A percentile compares a stretch with the other conserved stretches of the same genome.
Evolutionary conservation across 2,797 vertebrate genomes (phyloP).

Genomic region (Sorex maritimensis): DNA sequence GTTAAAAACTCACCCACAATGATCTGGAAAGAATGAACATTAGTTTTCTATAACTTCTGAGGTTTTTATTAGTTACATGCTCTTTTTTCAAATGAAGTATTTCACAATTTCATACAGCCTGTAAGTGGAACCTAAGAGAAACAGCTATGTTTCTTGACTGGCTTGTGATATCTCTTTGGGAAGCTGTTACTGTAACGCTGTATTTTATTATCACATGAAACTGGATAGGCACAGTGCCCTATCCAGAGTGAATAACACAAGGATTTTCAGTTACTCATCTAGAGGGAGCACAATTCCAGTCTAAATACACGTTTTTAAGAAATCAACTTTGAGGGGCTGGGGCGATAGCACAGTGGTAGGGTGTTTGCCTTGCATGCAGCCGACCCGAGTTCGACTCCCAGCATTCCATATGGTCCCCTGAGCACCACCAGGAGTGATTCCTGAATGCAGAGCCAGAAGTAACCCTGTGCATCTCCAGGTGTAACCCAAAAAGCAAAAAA

Average conservation of each 20-base stretch:
- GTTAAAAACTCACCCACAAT: constrained; percentile 14
- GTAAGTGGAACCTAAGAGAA: constrained; percentile 27
- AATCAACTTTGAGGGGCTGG: constrained; percentile 14
- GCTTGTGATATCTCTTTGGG: constrained; percentile 19
- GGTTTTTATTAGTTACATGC: constrained; percentile 21
- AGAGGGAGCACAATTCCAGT: constrained; percentile 15
- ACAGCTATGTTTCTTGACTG: not conserved
- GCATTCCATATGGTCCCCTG: no score
- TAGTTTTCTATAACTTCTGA: constrained; percentile 31
- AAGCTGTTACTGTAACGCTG: constrained; percentile 43
- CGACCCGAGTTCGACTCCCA: no score
- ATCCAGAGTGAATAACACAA: constrained; percentile 6
- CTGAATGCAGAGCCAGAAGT: no score
- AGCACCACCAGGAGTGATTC: no score
- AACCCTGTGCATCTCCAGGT: no score
- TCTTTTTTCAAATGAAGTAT: constrained; percentile 6
- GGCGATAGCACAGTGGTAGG: no score
- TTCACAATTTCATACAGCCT: constrained; percentile 3
- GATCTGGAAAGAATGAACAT: not conserved
- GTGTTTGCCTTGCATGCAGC: no score
- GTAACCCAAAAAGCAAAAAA: no score
- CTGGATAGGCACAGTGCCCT: constrained; percentile 37
- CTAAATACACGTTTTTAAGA: constrained; percentile 51
- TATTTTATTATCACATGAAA: constrained; percentile 65
- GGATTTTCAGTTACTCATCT: not conserved